These are phyloP conservation scores for Erythrocercus mccallii DNA, from an alignment of 2,113 vertebrate species.

Conservation along the genomic window DNA sequence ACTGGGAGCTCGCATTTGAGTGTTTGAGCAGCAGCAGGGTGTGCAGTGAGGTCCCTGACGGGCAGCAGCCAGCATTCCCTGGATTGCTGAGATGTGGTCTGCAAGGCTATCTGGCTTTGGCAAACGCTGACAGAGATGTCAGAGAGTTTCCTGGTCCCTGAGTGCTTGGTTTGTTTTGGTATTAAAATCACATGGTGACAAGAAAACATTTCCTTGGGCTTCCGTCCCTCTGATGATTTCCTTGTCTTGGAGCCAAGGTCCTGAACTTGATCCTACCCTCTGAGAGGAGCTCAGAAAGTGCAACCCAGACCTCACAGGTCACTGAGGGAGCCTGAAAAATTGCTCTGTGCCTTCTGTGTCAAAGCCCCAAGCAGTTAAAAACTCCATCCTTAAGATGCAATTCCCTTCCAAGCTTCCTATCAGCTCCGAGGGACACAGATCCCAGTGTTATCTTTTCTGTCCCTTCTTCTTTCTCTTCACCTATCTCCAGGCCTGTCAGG, in stretches of 20 bases:
- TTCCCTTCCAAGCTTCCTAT: not conserved
- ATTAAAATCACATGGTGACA: not conserved
- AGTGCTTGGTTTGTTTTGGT: not conserved
- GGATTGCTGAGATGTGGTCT: not conserved
- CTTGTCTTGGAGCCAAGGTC: not conserved
- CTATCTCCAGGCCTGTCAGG: not conserved
- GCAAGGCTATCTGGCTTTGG: not conserved
- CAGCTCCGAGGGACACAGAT: fast-evolving
- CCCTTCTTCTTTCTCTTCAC: not conserved
- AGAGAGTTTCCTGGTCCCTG: not conserved
- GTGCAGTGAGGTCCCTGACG: not conserved
- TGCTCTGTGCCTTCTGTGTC: not conserved
- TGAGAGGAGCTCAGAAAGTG: not conserved
- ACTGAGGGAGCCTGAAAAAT: not conserved
- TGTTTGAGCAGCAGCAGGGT: not conserved
- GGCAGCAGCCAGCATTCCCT: not conserved
- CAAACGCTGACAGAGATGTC: not conserved
- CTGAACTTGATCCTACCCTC: not conserved
- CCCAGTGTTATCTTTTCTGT: not conserved
- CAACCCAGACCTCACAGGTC: not conserved
- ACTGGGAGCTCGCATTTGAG: fast-evolving
- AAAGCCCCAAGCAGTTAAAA: not conserved
- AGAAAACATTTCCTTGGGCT: not conserved
- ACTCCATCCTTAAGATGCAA: not conserved
- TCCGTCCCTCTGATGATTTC: not conserved